Evolutionary conservation across 1,140 invertebrate species (phyloP), one percentile per base, ranked within the genome.

Genomic region (Cataglyphis hispanica): DNA sequence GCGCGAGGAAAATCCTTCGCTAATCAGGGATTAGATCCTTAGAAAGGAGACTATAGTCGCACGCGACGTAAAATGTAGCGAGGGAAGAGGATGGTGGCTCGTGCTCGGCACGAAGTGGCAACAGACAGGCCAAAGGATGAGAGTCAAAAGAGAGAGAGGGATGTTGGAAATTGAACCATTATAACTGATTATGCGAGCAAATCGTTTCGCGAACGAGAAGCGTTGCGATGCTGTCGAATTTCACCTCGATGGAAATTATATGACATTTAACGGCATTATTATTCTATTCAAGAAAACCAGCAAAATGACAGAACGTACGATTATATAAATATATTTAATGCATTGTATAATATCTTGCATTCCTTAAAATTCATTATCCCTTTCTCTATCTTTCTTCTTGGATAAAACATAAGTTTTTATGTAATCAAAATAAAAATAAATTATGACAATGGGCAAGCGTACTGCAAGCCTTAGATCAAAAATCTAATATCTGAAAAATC

Each of bases 111-210:
- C 56, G 84, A 84, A 80, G 66, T 58, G 43, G 74, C 78, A 87
- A 76, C 86, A 85, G 46, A 46, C 58, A 77, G 34, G 16, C 25
- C 58, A 46, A 6, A 25, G 61, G 8, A 78, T 25, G 19, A 74
- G 78, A 91, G 75, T 86, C 83, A 86, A 87, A 86, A 84, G 85
- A 78, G 19, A 84, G 85, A 78, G 19, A 72, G 70, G 40, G 84
- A 70, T 78, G 86, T 77, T 85, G 85, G 84, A 92, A 91, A 92
- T 93, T 91, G 86, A 89, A 89, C 85, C 89, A 89, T 90, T 85
- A 85, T 37, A 61, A 86, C 85, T 85, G 87, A 76, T 67, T 87
- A 75, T 53, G 58, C 75, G 74, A 84, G 83, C 83, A 84, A 91
- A 89, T 91, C 76, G 66, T 84, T 76, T 75, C 61, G 53, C 61